phyloP scores from a whole-genome alignment of 2,888 invertebrate species.

The Cactoblastis cactorum region DNA sequence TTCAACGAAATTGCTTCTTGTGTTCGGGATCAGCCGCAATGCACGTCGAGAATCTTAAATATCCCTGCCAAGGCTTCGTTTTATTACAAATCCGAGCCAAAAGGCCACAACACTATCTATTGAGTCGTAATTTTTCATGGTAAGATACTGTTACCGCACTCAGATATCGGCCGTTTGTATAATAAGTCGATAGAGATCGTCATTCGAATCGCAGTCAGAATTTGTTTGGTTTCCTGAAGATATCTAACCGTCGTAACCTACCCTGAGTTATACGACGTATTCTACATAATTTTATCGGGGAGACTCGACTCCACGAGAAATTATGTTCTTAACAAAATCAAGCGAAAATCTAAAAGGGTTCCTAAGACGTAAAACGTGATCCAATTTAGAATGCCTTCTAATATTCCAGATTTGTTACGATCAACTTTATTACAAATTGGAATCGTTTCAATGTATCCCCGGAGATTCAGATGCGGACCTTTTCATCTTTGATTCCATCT shows the following conservation, averaged over 20 bases:
- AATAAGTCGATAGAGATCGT: slow-evolving; percentile 68
- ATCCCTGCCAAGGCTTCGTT: slow-evolving; percentile 47
- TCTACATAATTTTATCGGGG: slow-evolving; percentile 12
- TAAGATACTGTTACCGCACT: slow-evolving; percentile 60
- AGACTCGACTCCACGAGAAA: slow-evolving; percentile 21
- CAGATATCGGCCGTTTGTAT: slow-evolving; percentile 68
- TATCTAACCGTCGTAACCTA: slow-evolving; percentile 27
- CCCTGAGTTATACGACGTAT: slow-evolving; percentile 14
- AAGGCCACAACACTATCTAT: slow-evolving; percentile 51
- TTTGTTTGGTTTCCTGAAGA: slow-evolving; percentile 44
- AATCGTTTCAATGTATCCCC: slow-evolving; percentile 55
- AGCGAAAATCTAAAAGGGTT: slow-evolving; percentile 43
- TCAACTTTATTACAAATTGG: slow-evolving; percentile 68
- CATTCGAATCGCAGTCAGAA: slow-evolving; percentile 49
- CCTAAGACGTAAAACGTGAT: slow-evolving; percentile 61
- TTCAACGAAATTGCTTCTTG: slow-evolving; percentile 32
- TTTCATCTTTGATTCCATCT: slow-evolving; percentile 41
- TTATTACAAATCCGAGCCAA: slow-evolving; percentile 58
- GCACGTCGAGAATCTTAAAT: slow-evolving; percentile 42
- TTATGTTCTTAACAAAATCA: slow-evolving; percentile 33
- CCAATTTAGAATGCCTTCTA: slow-evolving; percentile 61
- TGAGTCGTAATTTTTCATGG: slow-evolving; percentile 58
- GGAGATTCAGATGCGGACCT: slow-evolving; percentile 39
- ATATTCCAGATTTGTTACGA: slow-evolving; percentile 67
- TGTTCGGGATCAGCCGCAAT: slow-evolving; percentile 24